Evolutionary conservation across 2,797 vertebrate species (phyloP), one percentile per base, ranked within the genome.

Genomic region (Melanotaenia trifasciata): DNA sequence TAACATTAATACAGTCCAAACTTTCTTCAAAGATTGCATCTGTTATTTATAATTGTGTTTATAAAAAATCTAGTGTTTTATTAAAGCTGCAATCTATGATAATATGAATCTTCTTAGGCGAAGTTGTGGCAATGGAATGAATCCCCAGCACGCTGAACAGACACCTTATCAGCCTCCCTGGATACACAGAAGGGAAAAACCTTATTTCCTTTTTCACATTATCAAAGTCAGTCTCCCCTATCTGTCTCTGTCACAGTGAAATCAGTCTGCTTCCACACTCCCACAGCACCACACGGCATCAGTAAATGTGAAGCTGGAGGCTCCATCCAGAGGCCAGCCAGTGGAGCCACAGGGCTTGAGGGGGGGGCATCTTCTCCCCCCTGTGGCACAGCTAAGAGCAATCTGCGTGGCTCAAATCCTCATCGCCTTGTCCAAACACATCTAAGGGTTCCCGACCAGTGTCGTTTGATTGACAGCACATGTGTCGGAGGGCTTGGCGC

Each of bases 351-450:
- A 70, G 64, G 79, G 56, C 40, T 61, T 61, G 58, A 60, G 75
- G 57, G 57, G 70, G 78, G 58, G 68, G 32, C 50, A 70, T 68
- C 70, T 71, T 33, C 57, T n/a, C 47, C 45, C 24, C 62, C 51
- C 43, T 0, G 20, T 56, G 67, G 78, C 76, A 85, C 67, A 60
- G 82, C 77, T 87, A 90, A 91, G 74, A 91, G 79, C 83, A 91
- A 90, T 87, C 88, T 88, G 77, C 32, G 14, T 57, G 22, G 76
- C 67, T 76, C 79, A 86, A 87, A 86, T 84, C 81, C 80, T 84
- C 86, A 79, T 91, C 80, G 77, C 83, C 84, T 86, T 92, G 88
- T 92, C 89, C 86, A 90, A 93, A 93, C 81, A 91, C 89, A 89
- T 87, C 79, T 72, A 72, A 85, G 81, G 85, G 69, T 87, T 90